A percentile compares a stretch with the other conserved stretches of the same genome.
These are phyloP conservation scores for Sebastes trivittatus DNA, from an alignment of 2,797 vertebrate genomes.

Conservation along the genomic window DNA sequence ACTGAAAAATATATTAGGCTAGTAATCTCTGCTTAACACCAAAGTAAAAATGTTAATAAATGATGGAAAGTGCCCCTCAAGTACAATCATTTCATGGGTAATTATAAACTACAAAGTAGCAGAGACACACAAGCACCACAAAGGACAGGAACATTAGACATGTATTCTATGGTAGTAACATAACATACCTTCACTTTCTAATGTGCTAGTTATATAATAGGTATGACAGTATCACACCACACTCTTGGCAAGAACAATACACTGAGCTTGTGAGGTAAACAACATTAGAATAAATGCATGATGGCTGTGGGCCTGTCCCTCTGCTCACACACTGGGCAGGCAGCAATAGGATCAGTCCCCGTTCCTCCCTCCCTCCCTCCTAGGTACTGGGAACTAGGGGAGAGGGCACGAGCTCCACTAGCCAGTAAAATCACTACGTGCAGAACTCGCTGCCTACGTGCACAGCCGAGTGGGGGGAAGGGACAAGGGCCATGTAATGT, in stretches of 20 bases:
- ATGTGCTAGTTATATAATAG: not conserved
- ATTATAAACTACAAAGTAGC: not conserved
- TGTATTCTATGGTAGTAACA: not conserved
- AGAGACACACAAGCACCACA: not conserved
- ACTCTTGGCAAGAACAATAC: not conserved
- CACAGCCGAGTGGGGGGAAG: constrained; percentile 58
- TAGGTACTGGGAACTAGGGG: constrained; percentile 70
- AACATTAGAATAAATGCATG: not conserved
- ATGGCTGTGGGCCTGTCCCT: constrained; percentile 10
- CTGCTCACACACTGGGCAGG: constrained; percentile 26
- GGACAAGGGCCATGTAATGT: constrained; percentile 62
- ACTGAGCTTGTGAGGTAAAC: not conserved
- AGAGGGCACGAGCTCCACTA: constrained; percentile 63
- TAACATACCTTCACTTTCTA: not conserved
- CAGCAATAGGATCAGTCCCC: constrained; percentile 27
- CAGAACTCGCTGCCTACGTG: constrained; percentile 53
- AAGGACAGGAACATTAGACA: not conserved
- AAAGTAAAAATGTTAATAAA: not conserved
- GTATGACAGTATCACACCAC: not conserved
- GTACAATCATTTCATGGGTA: not conserved
- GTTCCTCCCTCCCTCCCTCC: constrained; percentile 15
- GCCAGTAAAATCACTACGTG: constrained; percentile 64
- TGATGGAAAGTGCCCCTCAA: not conserved
- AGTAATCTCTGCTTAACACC: not conserved
- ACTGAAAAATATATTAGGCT: not conserved